Evolutionary conservation across 2,888 invertebrate species (phyloP).

Genomic region (Willowsia nigromaculata): DNA sequence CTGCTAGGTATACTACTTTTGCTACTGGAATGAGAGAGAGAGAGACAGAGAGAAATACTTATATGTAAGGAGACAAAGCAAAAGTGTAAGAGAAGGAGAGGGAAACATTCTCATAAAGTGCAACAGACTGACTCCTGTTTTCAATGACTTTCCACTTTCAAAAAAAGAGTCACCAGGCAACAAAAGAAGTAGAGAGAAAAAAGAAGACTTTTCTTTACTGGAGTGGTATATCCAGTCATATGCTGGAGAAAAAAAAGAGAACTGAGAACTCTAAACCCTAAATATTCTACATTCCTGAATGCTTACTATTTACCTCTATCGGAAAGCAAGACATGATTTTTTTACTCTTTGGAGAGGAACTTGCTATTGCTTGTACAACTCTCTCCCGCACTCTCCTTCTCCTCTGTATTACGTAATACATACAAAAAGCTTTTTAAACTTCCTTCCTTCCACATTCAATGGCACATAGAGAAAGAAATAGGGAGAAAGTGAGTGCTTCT

Average conservation of each 20-base stretch:
- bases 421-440: slow-evolving; percentile 68
- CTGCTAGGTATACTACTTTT: too few relatives aligned
- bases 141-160: slow-evolving; percentile 74
- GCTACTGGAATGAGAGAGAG: neutral
- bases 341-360: neutral
- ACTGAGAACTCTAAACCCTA: slow-evolving; percentile 26
- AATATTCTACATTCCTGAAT: slow-evolving; percentile 41
- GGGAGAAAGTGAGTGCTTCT: neutral
- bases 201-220: slow-evolving; percentile 16
- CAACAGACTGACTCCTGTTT: slow-evolving; percentile 76
- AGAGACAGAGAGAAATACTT: neutral
- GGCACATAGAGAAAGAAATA: neutral
- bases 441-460: slow-evolving; percentile 48
- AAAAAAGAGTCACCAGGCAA: slow-evolving; percentile 65
- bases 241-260: neutral
- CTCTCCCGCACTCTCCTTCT: neutral
- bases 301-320: slow-evolving; percentile 2
- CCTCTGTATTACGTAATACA: slow-evolving; percentile 47
- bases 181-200: slow-evolving; percentile 49
- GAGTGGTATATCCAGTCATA: too few relatives aligned
- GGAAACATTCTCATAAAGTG: slow-evolving; percentile 76
- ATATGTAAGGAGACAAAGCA: slow-evolving; percentile 55
- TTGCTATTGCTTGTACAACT: neutral
- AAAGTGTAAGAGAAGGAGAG: slow-evolving; percentile 63
- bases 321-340: neutral